Base-by-base conservation (phyloP, 2,888 invertebrate genomes). In the Chaetogeoica ovagalla region DNA sequence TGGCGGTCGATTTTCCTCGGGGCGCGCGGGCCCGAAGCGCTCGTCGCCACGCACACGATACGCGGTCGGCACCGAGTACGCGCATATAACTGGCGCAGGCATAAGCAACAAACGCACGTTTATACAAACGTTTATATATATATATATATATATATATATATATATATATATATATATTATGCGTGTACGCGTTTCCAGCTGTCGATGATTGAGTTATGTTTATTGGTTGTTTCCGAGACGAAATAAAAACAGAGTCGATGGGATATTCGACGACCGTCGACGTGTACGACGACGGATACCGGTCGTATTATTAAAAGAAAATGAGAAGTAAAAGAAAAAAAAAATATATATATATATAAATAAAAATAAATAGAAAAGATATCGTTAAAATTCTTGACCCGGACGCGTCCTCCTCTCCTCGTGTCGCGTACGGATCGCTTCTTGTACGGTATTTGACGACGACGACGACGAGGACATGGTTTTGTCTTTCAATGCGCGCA, bases 321-420 rank as follows among this genome's bases (percentile, higher is more conserved):
- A 43, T 9, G 43, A 6, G 23, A 13, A 55, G 21, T 37, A 9
- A 52, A 23, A 75, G 9, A 62, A 62, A 57, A 19, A 62, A 55
- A 59, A 37, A 62, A 30, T 30, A 30, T 30, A 30, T 30, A 30
- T 30, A 30, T 30, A 30, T 30, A 30, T 30, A 30, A 0, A 48
- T n/a, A 68, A 7, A 63, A 55, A 57, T 11, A 55, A 63, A 30
- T 30, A 48, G n/a, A 77, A 65, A n/a, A 55, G 9, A 57, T 79
- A 65, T 79, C 79, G 79, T 79, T 79, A 79, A 79, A 79, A 79
- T 79, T 79, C 79, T 79, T 71, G 79, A 71, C 71, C 71, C 57
- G 79, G 65, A 71, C 71, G 79, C 23, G 55, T 57, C 23, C 62
- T 13, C 13, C 48, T 1, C 19, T 37, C n/a, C 7, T 43, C 52